Percentiles rank a stretch among this genome's conserved stretches.
phyloP scores from a whole-genome alignment of 2,888 invertebrate species.

The Rutpela maculata region DNA sequence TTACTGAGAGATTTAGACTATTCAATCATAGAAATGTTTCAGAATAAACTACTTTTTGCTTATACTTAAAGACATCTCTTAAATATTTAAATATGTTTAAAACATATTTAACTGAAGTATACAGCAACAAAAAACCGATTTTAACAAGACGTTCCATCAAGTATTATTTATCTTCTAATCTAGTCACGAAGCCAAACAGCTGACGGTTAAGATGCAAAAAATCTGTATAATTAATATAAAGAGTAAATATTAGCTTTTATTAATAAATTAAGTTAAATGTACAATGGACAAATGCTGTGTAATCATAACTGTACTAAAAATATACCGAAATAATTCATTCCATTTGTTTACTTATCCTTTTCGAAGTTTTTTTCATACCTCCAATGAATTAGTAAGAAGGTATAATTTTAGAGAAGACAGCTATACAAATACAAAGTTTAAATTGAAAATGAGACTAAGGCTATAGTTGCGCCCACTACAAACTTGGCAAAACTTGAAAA shows the following conservation, averaged over 20 bases:
- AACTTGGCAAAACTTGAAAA: no score
- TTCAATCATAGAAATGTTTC: neutral
- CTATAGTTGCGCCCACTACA: no score
- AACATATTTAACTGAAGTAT: neutral
- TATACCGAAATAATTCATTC: neutral
- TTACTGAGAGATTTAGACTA: neutral
- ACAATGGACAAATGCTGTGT: neutral
- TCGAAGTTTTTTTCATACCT: no score
- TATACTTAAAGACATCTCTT: neutral
- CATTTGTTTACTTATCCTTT: no score
- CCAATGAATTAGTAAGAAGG: no score
- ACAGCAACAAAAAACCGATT: neutral
- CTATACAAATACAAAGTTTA: no score
- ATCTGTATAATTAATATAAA: neutral
- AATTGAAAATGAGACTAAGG: no score
- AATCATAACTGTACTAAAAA: neutral
- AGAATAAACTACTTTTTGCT: neutral
- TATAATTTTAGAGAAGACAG: no score
- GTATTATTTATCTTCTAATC: neutral
- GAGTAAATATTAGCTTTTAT: neutral
- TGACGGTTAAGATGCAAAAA: constrained; percentile 3
- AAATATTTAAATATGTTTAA: neutral
- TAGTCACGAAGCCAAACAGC: neutral
- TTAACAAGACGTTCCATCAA: constrained; percentile 2
- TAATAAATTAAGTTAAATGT: neutral